Base-by-base conservation (phyloP, 2,113 vertebrate genomes). In the Ibidorhyncha struthersii region DNA sequence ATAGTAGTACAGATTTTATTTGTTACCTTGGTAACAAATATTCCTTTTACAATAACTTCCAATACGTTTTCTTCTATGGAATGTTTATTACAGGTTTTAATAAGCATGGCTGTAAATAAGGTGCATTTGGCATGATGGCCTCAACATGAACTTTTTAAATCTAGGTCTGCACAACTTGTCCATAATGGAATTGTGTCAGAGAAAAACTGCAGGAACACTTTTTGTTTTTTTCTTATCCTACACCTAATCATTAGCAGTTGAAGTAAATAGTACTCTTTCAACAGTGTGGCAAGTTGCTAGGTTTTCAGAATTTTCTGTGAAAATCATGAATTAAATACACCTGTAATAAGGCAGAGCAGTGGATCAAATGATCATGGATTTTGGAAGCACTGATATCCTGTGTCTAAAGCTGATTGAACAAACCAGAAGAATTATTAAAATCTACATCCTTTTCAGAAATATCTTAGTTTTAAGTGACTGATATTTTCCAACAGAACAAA, bases 11-110 rank as follows among this genome's bases (percentile, higher is more conserved):
- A 76, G 82, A 95, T 97, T 96, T 94, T 96, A 97, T 96, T 97
- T 96, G 96, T 96, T 97, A 93, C 93, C 94, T 84, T 93, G 93
- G 96, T 96, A 97, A 98, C 90, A 91, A 86, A 88, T 93, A 91
- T 92, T 95, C 91, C 80, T 55, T 95, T 76, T 95, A 76, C 45
- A 94, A 96, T 90, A 97, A 89, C 86, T 93, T 97, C 63, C 93
- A 78, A 91, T 72, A 50, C 62, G 36, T 92, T 97, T 96, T 95
- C 62, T 86, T 81, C 18, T 72, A 89, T 72, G 71, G 95, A 94
- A 93, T 95, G 61, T 96, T 96, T 95, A 94, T 94, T 95, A 67
- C 59, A 89, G 19, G 25, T 95, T 97, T 97, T 97, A 96, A 96
- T 95, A 88, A 91, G 12, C 32, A 71, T 49, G 66, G 74, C 25